These are phyloP conservation scores for Rhagoletis zephyria DNA, from an alignment of 1,140 invertebrate species.

Conservation along the genomic window DNA sequence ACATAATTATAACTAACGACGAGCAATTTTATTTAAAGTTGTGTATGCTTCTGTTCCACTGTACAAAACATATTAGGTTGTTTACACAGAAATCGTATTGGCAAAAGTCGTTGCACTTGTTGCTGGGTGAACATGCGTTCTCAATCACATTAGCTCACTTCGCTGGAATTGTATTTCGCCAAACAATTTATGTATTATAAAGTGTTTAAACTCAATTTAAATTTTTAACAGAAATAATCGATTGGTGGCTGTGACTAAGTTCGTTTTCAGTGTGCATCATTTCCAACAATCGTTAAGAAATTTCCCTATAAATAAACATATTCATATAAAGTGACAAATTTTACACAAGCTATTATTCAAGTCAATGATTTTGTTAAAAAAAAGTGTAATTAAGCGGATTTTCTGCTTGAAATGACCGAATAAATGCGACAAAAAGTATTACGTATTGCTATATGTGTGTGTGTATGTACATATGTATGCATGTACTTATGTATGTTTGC, in stretches of 20 bases:
- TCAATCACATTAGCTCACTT: neutral
- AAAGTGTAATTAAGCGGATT: slow-evolving; percentile 2
- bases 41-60: neutral
- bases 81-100: neutral
- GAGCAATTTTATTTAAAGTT: too few relatives aligned
- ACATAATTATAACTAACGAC: too few relatives aligned
- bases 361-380: slow-evolving; percentile 25
- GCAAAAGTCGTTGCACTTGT: neutral
- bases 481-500: neutral
- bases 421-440: neutral
- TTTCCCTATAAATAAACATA: neutral
- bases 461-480: neutral
- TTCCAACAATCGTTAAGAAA: neutral
- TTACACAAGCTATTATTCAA: neutral
- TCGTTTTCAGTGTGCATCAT: neutral
- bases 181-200: neutral
- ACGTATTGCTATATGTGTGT: too few relatives aligned
- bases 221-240: slow-evolving; percentile 1
- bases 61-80: neutral
- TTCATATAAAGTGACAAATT: neutral
- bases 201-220: slow-evolving; percentile 39
- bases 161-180: neutral
- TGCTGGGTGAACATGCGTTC: too few relatives aligned
- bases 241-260: neutral
- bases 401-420: neutral